A percentile compares a stretch with the other conserved stretches of the same genome.
Conservation (phyloP, 2,113 vertebrate species). For the Morone saxatilis region DNA sequence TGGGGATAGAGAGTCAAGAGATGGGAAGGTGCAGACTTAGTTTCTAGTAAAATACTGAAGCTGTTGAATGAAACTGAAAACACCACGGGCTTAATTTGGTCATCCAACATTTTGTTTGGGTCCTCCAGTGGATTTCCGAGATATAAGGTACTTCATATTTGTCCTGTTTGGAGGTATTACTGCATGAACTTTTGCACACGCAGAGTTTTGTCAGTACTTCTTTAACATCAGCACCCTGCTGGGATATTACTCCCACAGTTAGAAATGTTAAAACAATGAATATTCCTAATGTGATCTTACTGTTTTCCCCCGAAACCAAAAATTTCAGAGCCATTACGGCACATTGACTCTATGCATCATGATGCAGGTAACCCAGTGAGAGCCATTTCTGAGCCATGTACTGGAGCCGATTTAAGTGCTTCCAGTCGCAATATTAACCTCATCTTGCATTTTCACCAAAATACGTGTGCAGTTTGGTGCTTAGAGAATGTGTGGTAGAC, state of each 20-base stretch:
- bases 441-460: slow-evolving; percentile 3
- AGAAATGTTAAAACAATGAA: slow-evolving; percentile 52
- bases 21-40: slow-evolving; percentile 22
- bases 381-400: slow-evolving; percentile 18
- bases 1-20: slow-evolving; percentile 38
- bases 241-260: slow-evolving; percentile 40
- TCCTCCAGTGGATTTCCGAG: slow-evolving; percentile 51
- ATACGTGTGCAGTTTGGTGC: neutral
- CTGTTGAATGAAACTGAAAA: slow-evolving; percentile 30
- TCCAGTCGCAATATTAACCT: slow-evolving; percentile 9
- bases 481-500: neutral
- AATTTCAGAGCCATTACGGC: slow-evolving; percentile 27
- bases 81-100: slow-evolving; percentile 59
- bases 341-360: slow-evolving; percentile 29
- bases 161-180: slow-evolving; percentile 20
- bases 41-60: slow-evolving; percentile 33
- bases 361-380: slow-evolving; percentile 34
- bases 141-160: slow-evolving; percentile 25
- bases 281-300: slow-evolving; percentile 29
- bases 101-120: slow-evolving; percentile 46
- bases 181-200: slow-evolving; percentile 15
- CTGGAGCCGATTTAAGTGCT: slow-evolving; percentile 11
- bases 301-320: slow-evolving; percentile 6
- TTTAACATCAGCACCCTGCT: slow-evolving; percentile 43
- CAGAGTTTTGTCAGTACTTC: neutral